Conservation (phyloP, 2,113 vertebrate genomes). For the Neomonachus schauinslandi region DNA sequence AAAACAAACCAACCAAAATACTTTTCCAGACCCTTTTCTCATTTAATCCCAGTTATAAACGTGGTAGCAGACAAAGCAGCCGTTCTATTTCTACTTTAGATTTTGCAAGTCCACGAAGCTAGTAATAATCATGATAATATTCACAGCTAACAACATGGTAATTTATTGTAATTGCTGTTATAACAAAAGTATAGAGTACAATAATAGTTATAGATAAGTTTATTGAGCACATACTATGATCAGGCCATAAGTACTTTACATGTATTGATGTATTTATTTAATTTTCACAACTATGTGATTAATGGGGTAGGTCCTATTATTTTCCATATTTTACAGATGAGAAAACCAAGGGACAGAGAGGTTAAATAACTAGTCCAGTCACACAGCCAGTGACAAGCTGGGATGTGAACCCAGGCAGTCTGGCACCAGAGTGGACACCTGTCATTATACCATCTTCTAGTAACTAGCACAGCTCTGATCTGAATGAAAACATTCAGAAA, state of each 20-base stretch:
- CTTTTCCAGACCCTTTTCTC: neutral
- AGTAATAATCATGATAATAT: slow-evolving; percentile 24
- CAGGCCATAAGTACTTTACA: neutral
- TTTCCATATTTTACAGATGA: slow-evolving; percentile 4
- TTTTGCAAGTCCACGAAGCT: slow-evolving; percentile 26
- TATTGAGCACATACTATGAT: neutral
- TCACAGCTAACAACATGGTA: neutral
- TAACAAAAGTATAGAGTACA: slow-evolving; percentile 20
- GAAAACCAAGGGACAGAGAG: neutral
- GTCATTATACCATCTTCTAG: neutral
- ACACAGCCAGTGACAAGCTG: neutral
- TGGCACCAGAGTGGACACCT: neutral
- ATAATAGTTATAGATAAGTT: neutral
- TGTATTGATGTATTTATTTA: neutral
- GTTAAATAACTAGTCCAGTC: neutral
- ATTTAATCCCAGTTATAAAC: neutral
- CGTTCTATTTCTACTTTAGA: slow-evolving; percentile 23
- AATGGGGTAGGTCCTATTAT: neutral
- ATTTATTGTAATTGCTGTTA: slow-evolving; percentile 3
- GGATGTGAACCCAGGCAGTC: slow-evolving; percentile 10
- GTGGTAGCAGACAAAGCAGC: neutral
- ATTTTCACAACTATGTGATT: neutral
- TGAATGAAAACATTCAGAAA: slow-evolving; percentile 32
- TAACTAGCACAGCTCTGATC: neutral
- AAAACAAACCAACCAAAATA: slow-evolving; percentile 32